Conservation (phyloP, 92 coral and sea anemone species). For the Zoanthus sansibaricus region DNA sequence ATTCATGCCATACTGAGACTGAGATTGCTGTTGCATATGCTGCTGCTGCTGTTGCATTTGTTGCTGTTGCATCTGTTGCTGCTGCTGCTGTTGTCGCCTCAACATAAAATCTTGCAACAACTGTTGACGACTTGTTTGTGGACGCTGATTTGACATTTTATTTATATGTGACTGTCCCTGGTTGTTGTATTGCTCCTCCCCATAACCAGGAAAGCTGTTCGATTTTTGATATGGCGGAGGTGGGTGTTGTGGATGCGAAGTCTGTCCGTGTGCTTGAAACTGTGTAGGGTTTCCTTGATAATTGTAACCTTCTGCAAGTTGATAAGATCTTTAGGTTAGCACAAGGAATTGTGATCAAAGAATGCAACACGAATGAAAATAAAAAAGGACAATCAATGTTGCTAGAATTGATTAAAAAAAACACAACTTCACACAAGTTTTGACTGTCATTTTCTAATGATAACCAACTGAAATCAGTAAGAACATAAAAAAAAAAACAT, state of each 20-base stretch:
- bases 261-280: constrained; percentile 75
- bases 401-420: no score
- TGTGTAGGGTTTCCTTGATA: constrained; percentile 72
- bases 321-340: background rate
- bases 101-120: constrained; percentile 79
- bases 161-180: constrained; percentile 52
- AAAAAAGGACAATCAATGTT: no score
- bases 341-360: no score
- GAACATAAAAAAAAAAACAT: no score
- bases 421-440: no score
- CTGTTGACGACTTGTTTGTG: constrained; percentile 78
- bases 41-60: constrained; percentile 62
- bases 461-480: no score
- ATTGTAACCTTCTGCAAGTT: constrained; percentile 24
- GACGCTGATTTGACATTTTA: constrained; percentile 41
- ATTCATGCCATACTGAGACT: constrained; percentile 20
- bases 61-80: constrained; percentile 52
- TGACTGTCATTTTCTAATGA: no score
- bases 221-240: constrained; percentile 97
- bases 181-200: constrained; percentile 60
- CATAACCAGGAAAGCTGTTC: constrained; percentile 80
- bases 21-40: constrained; percentile 63
- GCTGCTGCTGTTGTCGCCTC: constrained; percentile 67
- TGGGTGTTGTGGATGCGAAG: constrained; percentile 94
- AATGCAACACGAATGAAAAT: no score